Conservation (phyloP, 2,797 vertebrate genomes). For the Hapalemur alaotrensis region DNA sequence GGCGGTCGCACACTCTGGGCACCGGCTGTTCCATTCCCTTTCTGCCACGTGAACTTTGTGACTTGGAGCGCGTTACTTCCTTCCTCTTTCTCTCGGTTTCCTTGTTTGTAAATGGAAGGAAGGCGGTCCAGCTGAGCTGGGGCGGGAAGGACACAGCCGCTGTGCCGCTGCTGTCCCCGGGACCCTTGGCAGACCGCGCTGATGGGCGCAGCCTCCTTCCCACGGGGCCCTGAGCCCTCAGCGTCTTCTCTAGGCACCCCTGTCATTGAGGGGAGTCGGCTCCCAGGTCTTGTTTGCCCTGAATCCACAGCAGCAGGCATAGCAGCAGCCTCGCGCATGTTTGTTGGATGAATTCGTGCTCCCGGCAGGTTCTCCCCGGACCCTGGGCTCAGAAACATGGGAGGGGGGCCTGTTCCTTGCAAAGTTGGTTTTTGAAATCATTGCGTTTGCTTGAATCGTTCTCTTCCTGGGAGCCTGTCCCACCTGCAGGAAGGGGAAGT, state of each 20-base stretch:
- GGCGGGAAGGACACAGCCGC: rapidly evolving
- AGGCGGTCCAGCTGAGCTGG: not conserved
- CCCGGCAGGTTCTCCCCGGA: rapidly evolving
- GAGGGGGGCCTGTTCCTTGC: not conserved
- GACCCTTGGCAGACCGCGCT: rapidly evolving
- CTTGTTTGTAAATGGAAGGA: not conserved
- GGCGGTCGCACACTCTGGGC: rapidly evolving
- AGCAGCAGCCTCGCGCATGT: rapidly evolving
- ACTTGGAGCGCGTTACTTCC: not conserved
- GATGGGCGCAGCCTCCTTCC: rapidly evolving
- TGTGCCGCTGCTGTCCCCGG: rapidly evolving
- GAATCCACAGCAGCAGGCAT: rapidly evolving
- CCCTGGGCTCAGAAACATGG: rapidly evolving
- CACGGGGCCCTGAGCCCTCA: rapidly evolving
- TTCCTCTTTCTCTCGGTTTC: not conserved
- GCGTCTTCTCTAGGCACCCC: not conserved
- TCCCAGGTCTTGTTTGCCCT: rapidly evolving
- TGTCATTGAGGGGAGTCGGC: rapidly evolving
- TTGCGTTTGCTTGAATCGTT: rapidly evolving
- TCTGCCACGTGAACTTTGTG: not conserved
- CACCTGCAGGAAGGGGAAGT: not conserved
- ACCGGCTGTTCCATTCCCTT: not conserved
- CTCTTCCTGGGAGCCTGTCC: rapidly evolving
- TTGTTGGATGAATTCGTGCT: not conserved
- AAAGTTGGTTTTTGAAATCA: rapidly evolving